Base-by-base conservation (phyloP, 2,797 vertebrate genomes). In the Coregonus ussuriensis region DNA sequence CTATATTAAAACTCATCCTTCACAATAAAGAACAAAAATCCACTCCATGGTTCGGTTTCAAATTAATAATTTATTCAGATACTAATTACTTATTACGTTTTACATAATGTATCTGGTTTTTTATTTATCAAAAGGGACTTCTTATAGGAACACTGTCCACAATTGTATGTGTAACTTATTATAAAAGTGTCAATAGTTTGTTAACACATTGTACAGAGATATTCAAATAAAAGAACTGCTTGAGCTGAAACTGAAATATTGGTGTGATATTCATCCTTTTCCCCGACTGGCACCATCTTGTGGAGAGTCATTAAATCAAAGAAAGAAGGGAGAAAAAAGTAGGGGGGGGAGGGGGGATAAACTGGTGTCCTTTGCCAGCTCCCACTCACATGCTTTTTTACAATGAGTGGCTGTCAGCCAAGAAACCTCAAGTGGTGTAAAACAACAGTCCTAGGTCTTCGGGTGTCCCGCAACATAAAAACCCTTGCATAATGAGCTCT, bases 251-350 rank as follows among this genome's bases (percentile, higher is more conserved):
- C 15, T 53, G 47, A 25, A 47, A 29, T 52, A 25, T 54, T 72
- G 25, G n/a, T 47, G 11, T 15, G n/a, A 3, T 6, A 62, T 16
- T 16, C 76, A 63, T 79, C 59, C 37, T 72, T 56, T 84, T 87
- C 81, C 66, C 33, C 74, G 74, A 71, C 72, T 88, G 79, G 90
- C 89, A 84, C 90, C 91, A 89, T 87, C 91, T 93, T 85, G 91
- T 93, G 90, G 92, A 16, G 29, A 86, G 72, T 6, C 37, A 31
- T 14, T 68, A 71, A 74, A 84, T 75, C 73, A 67, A 79, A 82
- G 25, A 73, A 52, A 56, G 59, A 76, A 33, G 59, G 41, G 56
- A 21, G 56, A 59, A n/a, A 21, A 73, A 31, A 21, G 3, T 11
- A 68, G 65, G 31, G 0, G 67, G 52, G 63, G 13, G 16, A 33